A percentile compares a stretch with the other conserved stretches of the same genome.
Evolutionary conservation across 2,797 vertebrate genomes (phyloP).

Genomic region (Lates japonicus): DNA sequence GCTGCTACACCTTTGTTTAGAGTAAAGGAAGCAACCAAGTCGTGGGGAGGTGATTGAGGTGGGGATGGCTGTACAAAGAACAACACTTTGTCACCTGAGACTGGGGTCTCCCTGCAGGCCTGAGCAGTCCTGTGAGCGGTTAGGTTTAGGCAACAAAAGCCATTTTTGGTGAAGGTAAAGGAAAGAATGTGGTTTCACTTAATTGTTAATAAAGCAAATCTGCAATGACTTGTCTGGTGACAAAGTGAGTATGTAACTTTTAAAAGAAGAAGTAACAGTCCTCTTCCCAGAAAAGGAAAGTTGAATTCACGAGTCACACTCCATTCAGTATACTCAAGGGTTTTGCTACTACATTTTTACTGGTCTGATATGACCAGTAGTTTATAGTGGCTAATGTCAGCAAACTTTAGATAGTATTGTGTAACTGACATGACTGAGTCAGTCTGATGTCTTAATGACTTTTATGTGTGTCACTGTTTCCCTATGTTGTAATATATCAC

Average conservation of each 20-base stretch:
- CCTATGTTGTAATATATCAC: neutral
- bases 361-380: neutral
- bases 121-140: neutral
- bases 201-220: neutral
- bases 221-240: neutral
- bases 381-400: neutral
- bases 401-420: neutral
- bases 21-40: neutral
- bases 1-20: neutral
- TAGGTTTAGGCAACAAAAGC: neutral
- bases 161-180: neutral
- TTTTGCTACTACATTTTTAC: too few species aligned
- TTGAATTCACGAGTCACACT: neutral
- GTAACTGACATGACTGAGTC: neutral
- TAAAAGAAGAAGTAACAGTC: too few species aligned
- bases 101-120: neutral
- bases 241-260: neutral
- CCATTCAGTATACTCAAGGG: too few species aligned
- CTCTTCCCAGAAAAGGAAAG: neutral
- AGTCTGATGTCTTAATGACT: neutral
- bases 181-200: neutral
- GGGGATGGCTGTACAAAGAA: neutral
- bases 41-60: neutral
- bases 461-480: neutral
- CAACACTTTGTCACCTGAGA: neutral